These are phyloP conservation scores for Graptemys geographica DNA, from an alignment of 2,797 vertebrate genomes.

Conservation along the genomic window DNA sequence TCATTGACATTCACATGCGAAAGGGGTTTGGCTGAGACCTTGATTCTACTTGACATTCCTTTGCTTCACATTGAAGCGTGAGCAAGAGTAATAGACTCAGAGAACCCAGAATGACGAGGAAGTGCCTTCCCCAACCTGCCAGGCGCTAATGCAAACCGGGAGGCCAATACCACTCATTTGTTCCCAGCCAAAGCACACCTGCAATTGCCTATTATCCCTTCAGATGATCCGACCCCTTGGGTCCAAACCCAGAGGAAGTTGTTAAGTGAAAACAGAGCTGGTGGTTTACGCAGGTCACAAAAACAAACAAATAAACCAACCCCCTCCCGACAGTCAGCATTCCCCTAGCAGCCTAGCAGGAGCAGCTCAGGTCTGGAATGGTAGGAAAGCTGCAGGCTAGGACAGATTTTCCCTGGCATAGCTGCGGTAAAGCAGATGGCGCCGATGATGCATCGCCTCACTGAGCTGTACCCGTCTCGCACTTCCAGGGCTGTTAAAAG, in stretches of 20 bases:
- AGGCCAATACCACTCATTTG: not conserved
- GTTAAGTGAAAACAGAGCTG: rapidly evolving
- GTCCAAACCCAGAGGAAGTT: not conserved
- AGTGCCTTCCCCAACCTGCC: not conserved
- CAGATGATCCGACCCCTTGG: rapidly evolving
- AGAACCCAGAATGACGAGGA: not conserved
- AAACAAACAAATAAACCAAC: not conserved
- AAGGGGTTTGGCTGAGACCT: not conserved
- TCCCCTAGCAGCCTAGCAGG: not conserved
- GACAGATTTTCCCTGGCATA: not conserved
- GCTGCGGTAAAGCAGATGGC: conserved; percentile 17
- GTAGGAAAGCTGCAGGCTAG: not conserved
- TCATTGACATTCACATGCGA: not conserved
- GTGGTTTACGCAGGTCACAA: rapidly evolving
- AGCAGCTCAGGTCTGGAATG: not conserved
- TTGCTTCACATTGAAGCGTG: not conserved
- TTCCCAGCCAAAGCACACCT: not conserved
- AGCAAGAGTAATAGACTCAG: not conserved
- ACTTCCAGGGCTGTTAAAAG: not conserved
- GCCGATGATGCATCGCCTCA: not conserved
- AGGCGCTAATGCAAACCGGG: not conserved
- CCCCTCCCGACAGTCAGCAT: not conserved
- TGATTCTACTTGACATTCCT: not conserved
- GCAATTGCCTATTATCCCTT: not conserved
- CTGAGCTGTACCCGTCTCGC: conserved; percentile 7